Base-by-base conservation (phyloP, 2,888 invertebrate species). In the Agrotis segetum region DNA sequence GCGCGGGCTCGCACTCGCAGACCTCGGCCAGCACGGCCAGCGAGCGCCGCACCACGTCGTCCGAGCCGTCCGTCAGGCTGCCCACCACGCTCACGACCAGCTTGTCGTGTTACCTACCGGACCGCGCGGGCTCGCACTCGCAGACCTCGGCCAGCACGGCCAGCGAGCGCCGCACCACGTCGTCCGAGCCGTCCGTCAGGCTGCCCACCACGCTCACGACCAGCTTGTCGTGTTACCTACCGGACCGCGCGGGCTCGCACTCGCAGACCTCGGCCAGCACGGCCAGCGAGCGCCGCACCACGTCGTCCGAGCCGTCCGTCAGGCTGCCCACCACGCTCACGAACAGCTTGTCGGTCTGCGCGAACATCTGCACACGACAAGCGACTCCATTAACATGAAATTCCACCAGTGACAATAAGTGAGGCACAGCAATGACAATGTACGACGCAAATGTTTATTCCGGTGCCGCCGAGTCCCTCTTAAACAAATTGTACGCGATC, bases 31-130 rank as follows among this genome's bases (percentile, higher is more conserved):
- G 97, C 67, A 99, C 99, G 88, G 99, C 98, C 68, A 99, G 97
- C 91, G 98, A 98, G 91, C 99, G 98, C 69, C 99, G 97, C 58
- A 99, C 99, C 68, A 99, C 99, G 96, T 99, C 99, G 94, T 99
- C 99, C 0, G 99, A 98, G 74, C 97, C 97, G 95, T 99, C 99
- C 49, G 98, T 98, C 61, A 99, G 96, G 44, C 98, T 98, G 86
- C 97, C 97, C 92, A 99, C 97, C 67, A 99, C 96, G 71, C 98
- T 97, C 86, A 97, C 97, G 93, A 98, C 98, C 83, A 98, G 94
- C 83, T 96, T 96, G 87, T 97, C 98, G 65, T 34, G 34, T 34
- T 34, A 34, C 34, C 34, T 34, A 34, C 34, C 34, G 34, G 34
- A 34, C 34, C 34, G 34, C 34, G 63, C 60, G 56, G 76, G 77